Evolutionary conservation across 2,888 invertebrate species (phyloP).

Genomic region (Chironomus riparius): DNA sequence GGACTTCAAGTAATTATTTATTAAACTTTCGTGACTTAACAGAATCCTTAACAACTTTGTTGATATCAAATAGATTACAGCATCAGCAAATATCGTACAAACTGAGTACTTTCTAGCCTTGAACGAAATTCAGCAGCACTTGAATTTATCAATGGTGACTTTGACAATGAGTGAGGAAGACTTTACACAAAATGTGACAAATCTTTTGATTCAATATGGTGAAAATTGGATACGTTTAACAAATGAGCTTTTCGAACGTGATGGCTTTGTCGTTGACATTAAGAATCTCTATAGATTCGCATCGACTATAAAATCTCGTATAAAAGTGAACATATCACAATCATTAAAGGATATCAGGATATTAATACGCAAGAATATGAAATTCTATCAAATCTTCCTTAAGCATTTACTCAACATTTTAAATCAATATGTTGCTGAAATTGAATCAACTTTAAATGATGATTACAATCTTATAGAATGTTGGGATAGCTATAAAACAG

Average conservation of each 20-base stretch:
- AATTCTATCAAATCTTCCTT: background rate
- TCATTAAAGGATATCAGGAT: background rate
- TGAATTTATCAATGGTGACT: background rate
- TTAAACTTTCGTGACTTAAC: no score
- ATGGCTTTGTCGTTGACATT: background rate
- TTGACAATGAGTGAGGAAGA: background rate
- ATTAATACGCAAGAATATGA: background rate
- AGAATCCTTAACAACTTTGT: no score
- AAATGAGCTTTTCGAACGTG: background rate
- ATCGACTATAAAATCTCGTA: background rate
- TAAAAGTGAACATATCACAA: conserved; percentile 1
- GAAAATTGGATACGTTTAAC: background rate
- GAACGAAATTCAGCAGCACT: background rate
- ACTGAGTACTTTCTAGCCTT: conserved; percentile 2
- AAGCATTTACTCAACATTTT: background rate
- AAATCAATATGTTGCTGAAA: background rate
- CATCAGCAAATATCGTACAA: background rate
- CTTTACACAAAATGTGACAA: background rate
- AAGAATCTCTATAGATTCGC: conserved; percentile 5
- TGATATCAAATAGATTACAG: background rate
- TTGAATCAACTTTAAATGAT: background rate
- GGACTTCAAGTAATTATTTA: no score
- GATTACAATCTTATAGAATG: background rate
- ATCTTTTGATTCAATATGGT: background rate
- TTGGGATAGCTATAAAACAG: conserved; percentile 10